Conservation (phyloP, 2,797 vertebrate genomes). For the Anabas testudineus region DNA sequence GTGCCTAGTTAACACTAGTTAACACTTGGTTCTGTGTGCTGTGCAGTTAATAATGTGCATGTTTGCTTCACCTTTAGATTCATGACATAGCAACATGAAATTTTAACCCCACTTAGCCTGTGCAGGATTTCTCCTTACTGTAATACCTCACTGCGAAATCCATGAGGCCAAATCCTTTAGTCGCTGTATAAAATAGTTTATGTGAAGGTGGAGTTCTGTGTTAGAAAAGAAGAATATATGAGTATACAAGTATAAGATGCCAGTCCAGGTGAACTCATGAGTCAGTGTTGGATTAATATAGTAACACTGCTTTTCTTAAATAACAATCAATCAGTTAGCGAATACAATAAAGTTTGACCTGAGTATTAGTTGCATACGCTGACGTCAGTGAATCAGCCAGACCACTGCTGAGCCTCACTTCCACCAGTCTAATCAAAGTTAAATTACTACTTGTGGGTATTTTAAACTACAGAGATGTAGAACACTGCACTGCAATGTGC, state of each 20-base stretch:
- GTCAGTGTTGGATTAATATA: neutral
- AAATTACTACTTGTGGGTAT: too few species aligned
- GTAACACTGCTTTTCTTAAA: neutral
- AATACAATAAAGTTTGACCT: neutral
- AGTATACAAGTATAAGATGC: neutral
- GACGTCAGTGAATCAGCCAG: conserved; percentile 11
- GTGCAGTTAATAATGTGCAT: too few species aligned
- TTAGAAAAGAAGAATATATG: neutral
- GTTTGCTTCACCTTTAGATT: too few species aligned
- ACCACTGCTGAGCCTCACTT: neutral
- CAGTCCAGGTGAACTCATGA: neutral
- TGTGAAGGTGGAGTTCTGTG: neutral
- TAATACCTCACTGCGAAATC: neutral
- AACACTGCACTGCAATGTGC: neutral
- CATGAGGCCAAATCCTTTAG: too few species aligned
- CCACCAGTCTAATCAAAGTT: conserved; percentile 23
- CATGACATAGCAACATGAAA: neutral
- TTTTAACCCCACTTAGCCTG: neutral
- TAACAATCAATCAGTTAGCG: neutral
- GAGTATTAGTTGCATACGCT: neutral
- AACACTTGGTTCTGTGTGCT: too few species aligned
- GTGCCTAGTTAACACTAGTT: too few species aligned
- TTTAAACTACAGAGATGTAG: neutral
- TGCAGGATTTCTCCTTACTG: neutral
- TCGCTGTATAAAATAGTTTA: too few species aligned